Evolutionary conservation across 2,888 invertebrate species (phyloP).

Genomic region (Dryococelus australis): DNA sequence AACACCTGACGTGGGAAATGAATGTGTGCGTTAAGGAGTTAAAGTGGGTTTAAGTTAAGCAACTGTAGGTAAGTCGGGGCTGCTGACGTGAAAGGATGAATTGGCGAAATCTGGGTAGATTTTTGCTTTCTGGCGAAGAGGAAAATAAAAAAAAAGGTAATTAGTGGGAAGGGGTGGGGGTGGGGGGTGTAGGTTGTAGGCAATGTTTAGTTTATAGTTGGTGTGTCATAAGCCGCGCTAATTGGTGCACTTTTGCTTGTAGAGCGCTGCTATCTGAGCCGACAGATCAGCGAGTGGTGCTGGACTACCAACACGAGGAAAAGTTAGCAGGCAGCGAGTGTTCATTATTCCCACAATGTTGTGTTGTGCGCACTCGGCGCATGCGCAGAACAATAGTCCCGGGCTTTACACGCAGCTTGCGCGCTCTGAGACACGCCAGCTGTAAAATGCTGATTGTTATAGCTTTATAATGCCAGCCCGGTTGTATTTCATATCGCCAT

Average conservation of each 20-base stretch:
- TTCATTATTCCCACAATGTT: neutral
- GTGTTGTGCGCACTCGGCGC: neutral
- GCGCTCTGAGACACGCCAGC: neutral
- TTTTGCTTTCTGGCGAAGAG: neutral
- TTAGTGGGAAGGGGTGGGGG: neutral
- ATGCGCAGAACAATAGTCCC: neutral
- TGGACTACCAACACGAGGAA: no score
- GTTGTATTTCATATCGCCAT: slow-evolving; percentile 16
- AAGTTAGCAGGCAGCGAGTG: neutral
- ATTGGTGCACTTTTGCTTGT: neutral
- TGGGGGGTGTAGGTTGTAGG: no score
- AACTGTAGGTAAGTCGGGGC: no score
- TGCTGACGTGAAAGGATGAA: neutral
- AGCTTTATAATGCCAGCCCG: neutral
- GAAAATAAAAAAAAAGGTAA: neutral
- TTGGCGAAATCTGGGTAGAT: neutral
- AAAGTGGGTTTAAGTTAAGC: no score
- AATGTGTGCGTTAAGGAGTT: no score
- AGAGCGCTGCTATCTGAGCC: neutral
- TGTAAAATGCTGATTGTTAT: slow-evolving; percentile 13
- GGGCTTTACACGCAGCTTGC: neutral
- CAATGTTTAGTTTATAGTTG: neutral
- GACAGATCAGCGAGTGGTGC: neutral
- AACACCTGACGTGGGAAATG: no score
- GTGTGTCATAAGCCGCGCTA: neutral